Conservation (phyloP, 92 coral and sea anemone species). For the Actinostola sp. region DNA sequence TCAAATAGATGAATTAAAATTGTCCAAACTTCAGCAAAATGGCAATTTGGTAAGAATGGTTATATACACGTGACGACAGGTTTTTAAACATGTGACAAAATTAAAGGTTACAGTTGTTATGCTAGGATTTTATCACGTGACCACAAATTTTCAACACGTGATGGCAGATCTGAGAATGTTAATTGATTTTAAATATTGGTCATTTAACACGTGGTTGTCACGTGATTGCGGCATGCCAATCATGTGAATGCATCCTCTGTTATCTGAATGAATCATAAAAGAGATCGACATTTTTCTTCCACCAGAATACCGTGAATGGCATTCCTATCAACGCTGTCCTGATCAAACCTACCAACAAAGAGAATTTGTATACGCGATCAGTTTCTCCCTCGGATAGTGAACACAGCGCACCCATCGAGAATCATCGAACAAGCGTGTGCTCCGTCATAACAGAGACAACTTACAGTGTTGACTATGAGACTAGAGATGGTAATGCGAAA, state of each 20-base stretch:
- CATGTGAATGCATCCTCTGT: too few species aligned
- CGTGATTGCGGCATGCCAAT: background rate
- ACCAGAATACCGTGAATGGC: conserved; percentile 31
- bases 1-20: conserved; percentile 22
- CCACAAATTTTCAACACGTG: too few species aligned
- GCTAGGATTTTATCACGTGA: too few species aligned
- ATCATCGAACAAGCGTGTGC: conserved; percentile 17
- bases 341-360: conserved; percentile 7
- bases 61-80: too few species aligned
- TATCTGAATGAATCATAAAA: too few species aligned
- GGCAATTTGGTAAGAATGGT: conserved; percentile 15
- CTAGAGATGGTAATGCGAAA: conserved; percentile 83
- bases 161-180: too few species aligned
- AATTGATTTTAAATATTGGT: too few species aligned
- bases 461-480: conserved; percentile 78
- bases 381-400: conserved; percentile 47
- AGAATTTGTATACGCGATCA: conserved; percentile 10
- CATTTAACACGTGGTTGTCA: background rate
- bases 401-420: conserved; percentile 18
- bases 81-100: too few species aligned
- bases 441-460: conserved; percentile 3
- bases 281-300: background rate
- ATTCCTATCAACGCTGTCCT: background rate
- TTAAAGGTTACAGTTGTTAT: too few species aligned
- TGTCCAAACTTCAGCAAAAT: conserved; percentile 18